Conservation (phyloP, 2,888 invertebrate species). For the Loripinus fragilis region DNA sequence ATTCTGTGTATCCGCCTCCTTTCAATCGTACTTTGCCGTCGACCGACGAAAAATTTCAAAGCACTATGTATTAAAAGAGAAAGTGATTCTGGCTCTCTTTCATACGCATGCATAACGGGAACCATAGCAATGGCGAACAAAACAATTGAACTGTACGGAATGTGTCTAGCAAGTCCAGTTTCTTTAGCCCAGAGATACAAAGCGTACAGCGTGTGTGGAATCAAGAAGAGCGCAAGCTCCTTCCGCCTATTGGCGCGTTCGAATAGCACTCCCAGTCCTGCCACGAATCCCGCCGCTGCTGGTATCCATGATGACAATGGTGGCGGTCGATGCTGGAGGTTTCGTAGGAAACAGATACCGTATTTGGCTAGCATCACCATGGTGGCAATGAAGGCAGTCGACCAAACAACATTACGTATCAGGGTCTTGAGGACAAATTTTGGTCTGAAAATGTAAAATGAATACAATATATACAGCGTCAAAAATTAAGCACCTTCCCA, state of each 20-base stretch:
- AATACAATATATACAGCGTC: too few species aligned
- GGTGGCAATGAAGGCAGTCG: slow-evolving; percentile 71
- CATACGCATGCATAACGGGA: slow-evolving; percentile 77
- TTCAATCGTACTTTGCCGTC: slow-evolving; percentile 52
- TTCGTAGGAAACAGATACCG: slow-evolving; percentile 71
- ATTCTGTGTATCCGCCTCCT: slow-evolving; percentile 44
- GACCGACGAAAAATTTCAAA: slow-evolving; percentile 72
- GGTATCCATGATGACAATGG: slow-evolving; percentile 71
- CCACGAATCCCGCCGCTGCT: slow-evolving; percentile 61
- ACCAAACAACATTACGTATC: slow-evolving; percentile 68
- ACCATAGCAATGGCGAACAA: slow-evolving; percentile 74
- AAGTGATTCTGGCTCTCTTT: slow-evolving; percentile 73
- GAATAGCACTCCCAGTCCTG: slow-evolving; percentile 68
- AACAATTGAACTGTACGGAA: slow-evolving; percentile 68
- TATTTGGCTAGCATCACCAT: slow-evolving; percentile 75
- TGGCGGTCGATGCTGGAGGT: slow-evolving; percentile 63
- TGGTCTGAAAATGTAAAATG: slow-evolving; percentile 62
- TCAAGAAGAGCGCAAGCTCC: slow-evolving; percentile 72
- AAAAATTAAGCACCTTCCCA: too few species aligned
- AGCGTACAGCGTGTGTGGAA: slow-evolving; percentile 71
- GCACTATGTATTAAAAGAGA: slow-evolving; percentile 69
- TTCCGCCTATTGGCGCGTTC: slow-evolving; percentile 69
- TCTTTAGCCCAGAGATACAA: slow-evolving; percentile 64
- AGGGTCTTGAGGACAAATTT: slow-evolving; percentile 59
- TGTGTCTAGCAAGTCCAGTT: slow-evolving; percentile 39